Percentiles rank a stretch among this genome's conserved stretches.
phyloP scores from a whole-genome alignment of 2,797 vertebrate species.

The Channallabes apus region DNA sequence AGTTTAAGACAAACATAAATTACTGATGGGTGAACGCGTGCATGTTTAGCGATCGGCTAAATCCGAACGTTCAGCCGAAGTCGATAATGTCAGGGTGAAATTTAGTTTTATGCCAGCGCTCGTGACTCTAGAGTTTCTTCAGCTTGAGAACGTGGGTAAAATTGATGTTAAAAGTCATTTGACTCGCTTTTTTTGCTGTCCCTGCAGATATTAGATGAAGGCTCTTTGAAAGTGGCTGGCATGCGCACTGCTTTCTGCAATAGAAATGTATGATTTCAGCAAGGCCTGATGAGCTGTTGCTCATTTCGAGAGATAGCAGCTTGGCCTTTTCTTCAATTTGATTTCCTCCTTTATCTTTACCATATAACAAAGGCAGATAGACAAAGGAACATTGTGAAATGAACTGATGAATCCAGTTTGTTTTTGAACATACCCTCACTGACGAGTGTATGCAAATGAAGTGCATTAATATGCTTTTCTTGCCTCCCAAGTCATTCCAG shows the following conservation, averaged over 20 bases:
- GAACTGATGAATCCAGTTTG: constrained; percentile 81
- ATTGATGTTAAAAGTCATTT: constrained; percentile 37
- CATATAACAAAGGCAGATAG: constrained; percentile 83
- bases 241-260: constrained; percentile 70
- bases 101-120: constrained; percentile 18
- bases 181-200: constrained; percentile 48
- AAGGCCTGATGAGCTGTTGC: constrained; percentile 80
- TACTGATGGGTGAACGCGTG: constrained; percentile 5
- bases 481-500: constrained; percentile 81
- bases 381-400: constrained; percentile 83
- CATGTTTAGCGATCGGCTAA: constrained; percentile 38
- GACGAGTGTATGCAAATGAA: constrained; percentile 82
- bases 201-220: constrained; percentile 66
- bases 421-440: constrained; percentile 77
- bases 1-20: constrained; percentile 45
- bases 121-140: constrained; percentile 42
- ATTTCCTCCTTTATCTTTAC: constrained; percentile 82
- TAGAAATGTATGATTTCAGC: constrained; percentile 82
- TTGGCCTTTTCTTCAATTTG: constrained; percentile 82
- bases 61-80: constrained; percentile 9
- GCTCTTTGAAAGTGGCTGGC: constrained; percentile 50
- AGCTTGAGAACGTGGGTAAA: constrained; percentile 31
- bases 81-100: constrained; percentile 15
- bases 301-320: constrained; percentile 82
- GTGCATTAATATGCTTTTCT: constrained; percentile 80